Evolutionary conservation across 92 coral and sea anemone genomes (phyloP), one percentile per base, ranked within the genome.

Genomic region (Muricea muricata): DNA sequence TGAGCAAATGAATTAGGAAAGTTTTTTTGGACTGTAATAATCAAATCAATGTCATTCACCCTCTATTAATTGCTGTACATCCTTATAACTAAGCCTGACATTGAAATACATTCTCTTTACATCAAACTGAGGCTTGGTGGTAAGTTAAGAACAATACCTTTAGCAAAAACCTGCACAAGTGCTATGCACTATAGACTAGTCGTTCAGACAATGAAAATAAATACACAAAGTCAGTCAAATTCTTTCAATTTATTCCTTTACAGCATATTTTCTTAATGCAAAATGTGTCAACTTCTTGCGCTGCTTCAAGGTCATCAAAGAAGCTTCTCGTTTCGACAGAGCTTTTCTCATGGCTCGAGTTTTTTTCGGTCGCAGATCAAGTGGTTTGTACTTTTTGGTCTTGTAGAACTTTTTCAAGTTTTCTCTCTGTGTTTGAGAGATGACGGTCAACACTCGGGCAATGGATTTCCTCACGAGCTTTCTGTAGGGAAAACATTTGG

Each of bases 391-490:
- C 86, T 95, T 95, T 92, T 95, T 95, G 73, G 90, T 88, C 61
- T 90, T 88, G 93, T 95, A 95, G 84, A 91, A 95, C 90, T 95
- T 95, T 82, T 89, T 85, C 89, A 95, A 86, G 90, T 95, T 93
- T 83, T 95, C 97, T 78, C 98, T 89, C 86, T 95, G 98, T 24
- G 94, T 91, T 70, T 95, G 98, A 85, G 97, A 93, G 61, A 95
- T 95, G 68, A 95, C 98, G 28, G 98, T 95, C 83, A 93, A 78
- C 33, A 95, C 98, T 54, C 98, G 87, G 11, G 98, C 98, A 86
- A 95, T 89, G 15, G 97, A 93, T 75, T 95, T 95, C 31, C 98
- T 90, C 23, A 95, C 98, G 65, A 95, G 94, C 84, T 95, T 95
- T 42, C 98, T 95, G 87, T 21, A 61, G 45, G 50, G 26, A 34